Evolutionary conservation across 2,113 vertebrate species (phyloP), one percentile per base, ranked within the genome.

Genomic region (Laterallus jamaicensis): DNA sequence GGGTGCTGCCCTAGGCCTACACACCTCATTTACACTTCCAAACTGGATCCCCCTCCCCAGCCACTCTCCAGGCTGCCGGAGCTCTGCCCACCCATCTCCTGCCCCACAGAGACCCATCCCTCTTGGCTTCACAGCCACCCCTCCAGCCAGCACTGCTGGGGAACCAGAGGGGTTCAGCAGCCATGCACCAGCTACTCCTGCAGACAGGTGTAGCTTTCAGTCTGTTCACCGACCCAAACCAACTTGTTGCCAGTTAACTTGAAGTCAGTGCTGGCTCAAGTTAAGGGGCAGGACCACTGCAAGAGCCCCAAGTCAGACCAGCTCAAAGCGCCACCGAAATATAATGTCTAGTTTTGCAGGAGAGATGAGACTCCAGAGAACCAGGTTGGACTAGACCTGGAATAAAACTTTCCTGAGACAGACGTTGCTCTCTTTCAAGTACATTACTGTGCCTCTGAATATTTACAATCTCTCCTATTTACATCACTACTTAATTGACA

Each of bases 221-320:
- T 7, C 22, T 24, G 22, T 8, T 71, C 32, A 52, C 12, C n/a
- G 31, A 26, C 50, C 32, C 8, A 1, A 18, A 67, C 6, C 31
- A 73, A 31, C 42, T 8, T 1, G 1, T 5, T 13, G 42, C 9
- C 68, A 37, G 32, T 5, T 21, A n/a, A 18, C 6, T 1, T 0
- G 12, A 80, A 62, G 40, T 1, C 19, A 83, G 10, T 1, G 17
- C 15, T 14, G 39, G 77, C 59, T 73, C 19, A 6, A 47, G 44
- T 19, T 19, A 39, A 12, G 1, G 6, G 5, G 8, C 3, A 25
- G 25, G 7, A 35, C n/a, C 20, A 62, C 5, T 12, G 13, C 32
- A 69, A 42, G n/a, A 28, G 22, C 2, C 40, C 5, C 31, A 18
- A 2, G 26, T 6, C 24, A 44, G 29, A 85, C 1, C 15, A 74